Evolutionary conservation across 2,113 vertebrate species (phyloP), one percentile per base, ranked within the genome.

Genomic region (Silurus asotus): DNA sequence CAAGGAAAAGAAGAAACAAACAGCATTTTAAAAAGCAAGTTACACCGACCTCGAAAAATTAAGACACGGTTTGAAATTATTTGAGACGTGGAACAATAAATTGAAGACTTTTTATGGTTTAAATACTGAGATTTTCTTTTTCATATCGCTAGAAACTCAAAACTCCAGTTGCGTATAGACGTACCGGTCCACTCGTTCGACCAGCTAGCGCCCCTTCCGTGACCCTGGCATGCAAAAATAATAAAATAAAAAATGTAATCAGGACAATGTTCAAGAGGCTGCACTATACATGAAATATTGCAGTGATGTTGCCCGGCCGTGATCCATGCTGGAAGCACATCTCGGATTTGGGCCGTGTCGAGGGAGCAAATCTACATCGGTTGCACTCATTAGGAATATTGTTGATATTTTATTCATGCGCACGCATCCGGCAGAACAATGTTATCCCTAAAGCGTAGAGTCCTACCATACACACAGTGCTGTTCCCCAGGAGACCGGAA

Each of bases 401-500:
- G 45, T 11, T 55, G 37, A 84, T 91, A 65, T 88, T 88, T 88
- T 91, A 88, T 90, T 88, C 85, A 88, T 89, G 83, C 65, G 8
- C 69, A 56, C 45, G 37, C 74, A 55, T 53, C 14, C 45, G 4
- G 23, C 20, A 81, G 77, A 82, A 84, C 85, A 83, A 75, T 82
- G 69, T 87, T 90, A 82, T 82, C 87, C 58, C 58, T 86, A 80
- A 84, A 83, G 56, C 49, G 17, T 53, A 8, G 53, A 15, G 23
- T 53, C 81, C 19, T 67, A 67, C 61, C 4, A 55, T 49, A n/a
- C 19, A 56, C 64, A 70, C 67, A 4, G 65, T 70, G 70, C 67
- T 81, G 65, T 86, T 84, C 64, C 19, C 49, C 37, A 8, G 28
- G 79, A 23, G 67, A 84, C 59, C 48, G 59, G 59, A 79, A 87